Evolutionary conservation across 2,797 vertebrate genomes (phyloP).

Genomic region (Arnoldichthys spilopterus): DNA sequence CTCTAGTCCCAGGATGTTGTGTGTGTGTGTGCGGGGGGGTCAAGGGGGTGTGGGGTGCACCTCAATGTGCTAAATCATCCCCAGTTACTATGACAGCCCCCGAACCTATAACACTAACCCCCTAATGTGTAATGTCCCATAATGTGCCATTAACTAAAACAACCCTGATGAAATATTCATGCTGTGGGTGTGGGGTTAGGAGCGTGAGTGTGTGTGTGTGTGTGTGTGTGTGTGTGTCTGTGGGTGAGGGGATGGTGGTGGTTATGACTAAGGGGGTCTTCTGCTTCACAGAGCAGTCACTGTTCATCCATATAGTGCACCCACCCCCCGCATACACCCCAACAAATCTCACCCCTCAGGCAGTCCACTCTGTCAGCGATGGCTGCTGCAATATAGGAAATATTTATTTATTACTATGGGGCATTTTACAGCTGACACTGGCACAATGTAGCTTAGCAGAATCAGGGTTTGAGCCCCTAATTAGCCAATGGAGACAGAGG

Average conservation of each 20-base stretch:
- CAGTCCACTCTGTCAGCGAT: not conserved
- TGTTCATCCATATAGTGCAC: not conserved
- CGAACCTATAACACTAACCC: slow-evolving; percentile 11
- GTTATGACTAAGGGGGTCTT: slow-evolving; percentile 19
- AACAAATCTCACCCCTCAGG: not conserved
- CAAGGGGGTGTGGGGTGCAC: not conserved
- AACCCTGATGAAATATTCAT: slow-evolving; percentile 56
- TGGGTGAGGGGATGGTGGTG: not conserved
- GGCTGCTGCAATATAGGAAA: not conserved
- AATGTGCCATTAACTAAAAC: slow-evolving; percentile 44
- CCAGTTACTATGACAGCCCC: slow-evolving; percentile 17
- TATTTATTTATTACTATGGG: not conserved
- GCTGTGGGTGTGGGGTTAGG: slow-evolving; percentile 16
- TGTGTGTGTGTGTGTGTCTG: slow-evolving; percentile 15
- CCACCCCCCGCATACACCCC: not conserved
- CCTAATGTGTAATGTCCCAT: slow-evolving; percentile 20
- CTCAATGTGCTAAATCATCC: slow-evolving; percentile 19
- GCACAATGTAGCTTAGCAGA: no score
- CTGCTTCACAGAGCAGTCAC: slow-evolving; percentile 21
- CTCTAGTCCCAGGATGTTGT: not conserved
- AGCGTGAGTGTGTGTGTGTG: slow-evolving; percentile 7
- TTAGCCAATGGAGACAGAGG: no score
- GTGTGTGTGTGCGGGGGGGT: no score
- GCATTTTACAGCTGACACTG: no score
- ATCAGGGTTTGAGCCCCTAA: no score